phyloP scores from a whole-genome alignment of 2,797 vertebrate genomes.

The Takifugu rubripes region DNA sequence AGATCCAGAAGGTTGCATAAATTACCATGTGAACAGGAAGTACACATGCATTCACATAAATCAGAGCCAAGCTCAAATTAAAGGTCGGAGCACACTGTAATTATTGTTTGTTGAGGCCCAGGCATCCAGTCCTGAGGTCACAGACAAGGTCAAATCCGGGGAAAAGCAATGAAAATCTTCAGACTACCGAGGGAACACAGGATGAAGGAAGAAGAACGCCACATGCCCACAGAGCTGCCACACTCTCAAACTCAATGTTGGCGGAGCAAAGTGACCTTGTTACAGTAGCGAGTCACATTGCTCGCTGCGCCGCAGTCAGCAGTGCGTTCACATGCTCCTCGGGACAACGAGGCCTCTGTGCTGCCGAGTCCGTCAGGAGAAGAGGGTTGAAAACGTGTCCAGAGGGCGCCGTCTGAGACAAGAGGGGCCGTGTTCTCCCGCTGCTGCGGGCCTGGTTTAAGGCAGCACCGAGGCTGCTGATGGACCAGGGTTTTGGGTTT shows the following conservation, averaged over 20 bases:
- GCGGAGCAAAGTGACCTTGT: conserved; percentile 26
- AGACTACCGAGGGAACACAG: no score
- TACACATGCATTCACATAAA: no score
- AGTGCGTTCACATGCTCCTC: conserved; percentile 72
- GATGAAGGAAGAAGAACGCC: no score
- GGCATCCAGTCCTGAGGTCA: no score
- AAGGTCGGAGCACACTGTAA: no score
- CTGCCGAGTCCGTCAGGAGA: conserved; percentile 50
- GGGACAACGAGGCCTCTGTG: conserved; percentile 65
- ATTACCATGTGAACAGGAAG: no score
- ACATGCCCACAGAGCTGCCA: neutral
- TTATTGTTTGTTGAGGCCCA: no score
- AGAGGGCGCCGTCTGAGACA: conserved; percentile 64
- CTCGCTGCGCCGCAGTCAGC: conserved; percentile 65
- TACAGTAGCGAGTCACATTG: conserved; percentile 67
- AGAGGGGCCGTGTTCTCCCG: conserved; percentile 65
- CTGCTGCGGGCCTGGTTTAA: conserved; percentile 36
- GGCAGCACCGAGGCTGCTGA: conserved; percentile 50
- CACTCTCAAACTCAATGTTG: neutral
- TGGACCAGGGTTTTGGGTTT: conserved; percentile 62
- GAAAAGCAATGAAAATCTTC: no score
- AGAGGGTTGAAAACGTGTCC: conserved; percentile 54
- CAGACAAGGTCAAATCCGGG: no score
- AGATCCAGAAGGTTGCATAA: no score
- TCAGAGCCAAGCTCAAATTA: no score